A percentile compares a stretch with the other conserved stretches of the same genome.
These are phyloP conservation scores for Agonopterix subpropinquella DNA, from an alignment of 2,888 invertebrate species.

Conservation along the genomic window DNA sequence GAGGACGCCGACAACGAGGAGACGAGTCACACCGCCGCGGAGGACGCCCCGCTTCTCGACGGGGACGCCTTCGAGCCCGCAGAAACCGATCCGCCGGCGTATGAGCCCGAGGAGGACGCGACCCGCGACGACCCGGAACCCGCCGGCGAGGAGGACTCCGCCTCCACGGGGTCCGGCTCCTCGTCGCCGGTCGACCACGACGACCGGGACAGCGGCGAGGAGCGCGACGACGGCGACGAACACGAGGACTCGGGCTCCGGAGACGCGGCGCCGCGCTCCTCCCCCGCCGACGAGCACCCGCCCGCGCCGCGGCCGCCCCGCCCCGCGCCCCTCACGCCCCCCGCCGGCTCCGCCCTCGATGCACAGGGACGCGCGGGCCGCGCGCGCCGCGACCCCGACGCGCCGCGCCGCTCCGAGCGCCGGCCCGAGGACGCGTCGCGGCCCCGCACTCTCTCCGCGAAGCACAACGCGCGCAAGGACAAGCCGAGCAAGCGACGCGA, in stretches of 20 bases:
- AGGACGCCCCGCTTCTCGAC: conserved; percentile 11
- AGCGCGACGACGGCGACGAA: conserved; percentile 11
- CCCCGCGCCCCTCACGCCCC: background rate
- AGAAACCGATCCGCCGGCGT: conserved; percentile 7
- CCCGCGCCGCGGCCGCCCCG: background rate
- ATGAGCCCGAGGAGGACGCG: conserved; percentile 17
- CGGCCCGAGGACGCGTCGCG: conserved; percentile 3
- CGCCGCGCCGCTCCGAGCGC: conserved; percentile 4
- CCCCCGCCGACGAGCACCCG: background rate
- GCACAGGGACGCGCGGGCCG: conserved; percentile 12
- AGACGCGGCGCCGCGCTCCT: conserved; percentile 2
- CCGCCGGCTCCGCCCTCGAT: conserved; percentile 4
- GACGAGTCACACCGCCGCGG: conserved; percentile 6
- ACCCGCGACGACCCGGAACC: conserved; percentile 3
- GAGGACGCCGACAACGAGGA: conserved; percentile 29
- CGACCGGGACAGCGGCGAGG: conserved; percentile 17
- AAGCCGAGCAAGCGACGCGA: conserved; percentile 10
- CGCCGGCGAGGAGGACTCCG: conserved; percentile 29
- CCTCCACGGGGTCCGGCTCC: conserved; percentile 32
- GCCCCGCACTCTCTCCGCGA: conserved; percentile 14
- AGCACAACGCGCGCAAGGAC: conserved; percentile 13
- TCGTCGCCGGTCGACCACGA: conserved; percentile 15
- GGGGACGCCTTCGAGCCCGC: background rate
- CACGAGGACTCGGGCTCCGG: conserved; percentile 12
- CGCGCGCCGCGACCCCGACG: conserved; percentile 8